Conservation (phyloP, 2,888 invertebrate genomes). For the Chesias legatella region DNA sequence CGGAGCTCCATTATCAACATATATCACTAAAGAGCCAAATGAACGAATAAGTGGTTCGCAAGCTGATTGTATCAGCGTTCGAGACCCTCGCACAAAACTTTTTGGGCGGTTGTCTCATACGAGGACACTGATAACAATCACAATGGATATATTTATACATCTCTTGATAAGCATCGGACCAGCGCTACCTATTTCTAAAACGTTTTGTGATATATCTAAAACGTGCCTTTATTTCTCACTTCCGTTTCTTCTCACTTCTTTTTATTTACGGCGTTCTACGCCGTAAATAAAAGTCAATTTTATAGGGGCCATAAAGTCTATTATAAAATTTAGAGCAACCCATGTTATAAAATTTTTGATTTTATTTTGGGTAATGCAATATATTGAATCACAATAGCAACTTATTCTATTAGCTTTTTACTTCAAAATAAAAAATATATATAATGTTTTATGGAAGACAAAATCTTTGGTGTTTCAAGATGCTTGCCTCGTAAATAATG, state of each 20-base stretch:
- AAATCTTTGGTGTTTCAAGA: no score
- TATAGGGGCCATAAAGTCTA: conserved; percentile 48
- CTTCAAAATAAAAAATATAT: no score
- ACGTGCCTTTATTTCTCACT: conserved; percentile 18
- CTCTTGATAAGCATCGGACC: conserved; percentile 22
- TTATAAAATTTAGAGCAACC: conserved; percentile 56
- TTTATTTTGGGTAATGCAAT: background rate
- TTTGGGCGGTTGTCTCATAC: conserved; percentile 51
- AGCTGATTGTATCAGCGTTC: conserved; percentile 66
- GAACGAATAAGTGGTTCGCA: conserved; percentile 60
- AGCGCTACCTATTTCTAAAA: conserved; percentile 13
- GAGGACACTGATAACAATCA: conserved; percentile 54
- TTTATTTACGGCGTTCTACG: no score
- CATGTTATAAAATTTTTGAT: conserved; percentile 1
- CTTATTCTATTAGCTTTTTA: background rate
- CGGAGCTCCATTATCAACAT: conserved; percentile 21
- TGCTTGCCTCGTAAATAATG: no score
- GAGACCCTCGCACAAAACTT: conserved; percentile 49
- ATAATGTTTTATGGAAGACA: no score
- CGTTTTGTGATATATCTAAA: conserved; percentile 4
- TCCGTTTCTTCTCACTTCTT: conserved; percentile 19
- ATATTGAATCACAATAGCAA: background rate
- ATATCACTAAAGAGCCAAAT: conserved; percentile 28
- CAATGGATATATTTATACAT: conserved; percentile 57
- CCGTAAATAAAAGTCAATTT: conserved; percentile 21